phyloP scores from a whole-genome alignment of 2,113 vertebrate genomes.

The Strix aluco region DNA sequence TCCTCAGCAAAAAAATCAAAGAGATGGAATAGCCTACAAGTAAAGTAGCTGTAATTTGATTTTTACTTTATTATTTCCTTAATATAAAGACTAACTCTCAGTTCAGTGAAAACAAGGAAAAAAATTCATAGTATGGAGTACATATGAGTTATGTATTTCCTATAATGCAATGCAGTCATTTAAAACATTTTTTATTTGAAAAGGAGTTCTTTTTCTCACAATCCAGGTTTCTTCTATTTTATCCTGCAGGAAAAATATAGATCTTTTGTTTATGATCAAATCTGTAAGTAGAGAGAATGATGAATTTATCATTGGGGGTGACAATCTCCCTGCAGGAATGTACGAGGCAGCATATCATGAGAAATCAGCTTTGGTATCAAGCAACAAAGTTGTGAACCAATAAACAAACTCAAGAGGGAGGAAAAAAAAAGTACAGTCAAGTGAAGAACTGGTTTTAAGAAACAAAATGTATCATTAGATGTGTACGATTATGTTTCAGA shows the following conservation, averaged over 20 bases:
- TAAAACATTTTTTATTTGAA: neutral
- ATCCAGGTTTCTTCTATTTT: neutral
- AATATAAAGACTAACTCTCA: neutral
- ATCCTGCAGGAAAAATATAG: neutral
- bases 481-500: neutral
- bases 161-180: neutral
- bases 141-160: neutral
- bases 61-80: neutral
- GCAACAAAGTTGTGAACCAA: neutral
- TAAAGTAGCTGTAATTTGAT: neutral
- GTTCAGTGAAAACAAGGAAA: neutral
- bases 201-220: neutral
- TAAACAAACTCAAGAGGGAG: neutral
- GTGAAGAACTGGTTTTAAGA: neutral
- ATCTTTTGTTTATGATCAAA: neutral
- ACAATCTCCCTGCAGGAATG: neutral
- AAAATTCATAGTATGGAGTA: fast-evolving
- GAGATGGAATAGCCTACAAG: neutral
- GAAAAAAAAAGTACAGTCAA: neutral
- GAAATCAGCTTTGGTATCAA: neutral
- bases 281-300: neutral
- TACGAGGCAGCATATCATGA: neutral
- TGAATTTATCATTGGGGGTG: neutral
- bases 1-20: neutral
- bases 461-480: neutral